Percentiles rank a stretch among this genome's conserved stretches.
Conservation (phyloP, 1,140 invertebrate genomes). For the Aricia agestis region DNA sequence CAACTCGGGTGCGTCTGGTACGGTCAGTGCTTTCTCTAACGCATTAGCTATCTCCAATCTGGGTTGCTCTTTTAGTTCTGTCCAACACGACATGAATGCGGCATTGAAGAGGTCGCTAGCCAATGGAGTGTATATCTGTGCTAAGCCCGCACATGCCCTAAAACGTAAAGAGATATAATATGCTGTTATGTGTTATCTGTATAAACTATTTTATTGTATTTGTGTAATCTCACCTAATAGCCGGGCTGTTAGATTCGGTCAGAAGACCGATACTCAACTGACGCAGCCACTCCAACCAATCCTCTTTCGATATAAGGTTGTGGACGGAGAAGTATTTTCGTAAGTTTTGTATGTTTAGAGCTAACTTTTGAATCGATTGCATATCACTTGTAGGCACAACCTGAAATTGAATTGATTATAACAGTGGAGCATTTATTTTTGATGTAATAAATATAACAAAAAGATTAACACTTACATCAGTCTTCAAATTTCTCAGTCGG, state of each 20-base stretch:
- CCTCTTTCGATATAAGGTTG: conserved; percentile 95
- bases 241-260: conserved; percentile 97
- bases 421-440: not conserved
- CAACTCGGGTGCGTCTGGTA: conserved; percentile 96
- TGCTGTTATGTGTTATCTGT: no score
- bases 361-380: conserved; percentile 84
- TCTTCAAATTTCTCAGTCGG: conserved; percentile 60
- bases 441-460: not conserved
- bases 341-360: conserved; percentile 88
- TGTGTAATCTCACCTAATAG: conserved; percentile 78
- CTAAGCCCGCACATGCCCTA: conserved; percentile 92
- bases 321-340: conserved; percentile 92
- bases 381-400: conserved; percentile 78
- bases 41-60: conserved; percentile 92
- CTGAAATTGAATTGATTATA: conserved; percentile 40
- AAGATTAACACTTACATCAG: conserved; percentile 51
- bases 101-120: conserved; percentile 98
- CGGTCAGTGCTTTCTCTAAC: conserved; percentile 91
- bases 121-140: conserved; percentile 95
- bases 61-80: conserved; percentile 89
- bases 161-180: conserved; percentile 27
- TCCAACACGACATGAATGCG: conserved; percentile 99
- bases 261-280: conserved; percentile 95
- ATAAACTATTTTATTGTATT: no score
- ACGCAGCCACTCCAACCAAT: conserved; percentile 98